Percentiles rank a stretch among this genome's conserved stretches.
These are phyloP conservation scores for Odocoileus virginianus DNA, from an alignment of 2,113 vertebrate genomes.

Conservation along the genomic window DNA sequence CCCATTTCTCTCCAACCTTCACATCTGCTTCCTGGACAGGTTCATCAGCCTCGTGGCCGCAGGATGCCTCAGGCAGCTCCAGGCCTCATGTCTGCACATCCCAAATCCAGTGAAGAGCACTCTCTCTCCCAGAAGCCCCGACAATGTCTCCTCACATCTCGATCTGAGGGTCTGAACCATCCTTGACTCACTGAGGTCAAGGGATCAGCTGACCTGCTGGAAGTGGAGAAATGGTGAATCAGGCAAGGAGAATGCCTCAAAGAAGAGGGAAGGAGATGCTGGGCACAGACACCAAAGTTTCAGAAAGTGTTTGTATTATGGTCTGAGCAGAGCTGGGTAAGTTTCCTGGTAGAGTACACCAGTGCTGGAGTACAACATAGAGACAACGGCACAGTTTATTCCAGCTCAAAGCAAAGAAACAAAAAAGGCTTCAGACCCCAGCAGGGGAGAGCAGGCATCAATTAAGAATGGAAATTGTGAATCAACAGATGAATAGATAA, in stretches of 20 bases:
- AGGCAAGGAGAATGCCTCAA: neutral
- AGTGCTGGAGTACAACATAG: neutral
- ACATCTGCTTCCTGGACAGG: neutral
- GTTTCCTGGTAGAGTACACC: neutral
- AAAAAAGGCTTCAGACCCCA: neutral
- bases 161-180: neutral
- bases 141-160: neutral
- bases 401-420: neutral
- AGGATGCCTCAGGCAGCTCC: neutral
- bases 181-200: neutral
- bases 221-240: neutral
- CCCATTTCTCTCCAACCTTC: neutral
- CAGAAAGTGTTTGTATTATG: neutral
- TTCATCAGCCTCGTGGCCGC: fast-evolving
- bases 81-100: neutral
- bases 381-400: neutral
- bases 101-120: neutral
- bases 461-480: neutral
- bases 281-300: neutral
- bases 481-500: neutral
- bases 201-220: neutral
- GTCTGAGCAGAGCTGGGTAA: neutral
- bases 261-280: neutral
- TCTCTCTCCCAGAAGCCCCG: neutral
- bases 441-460: neutral